Percentiles rank a stretch among this genome's conserved stretches.
Evolutionary conservation across 2,888 invertebrate species (phyloP).

Genomic region (Trichogramma evanescens): DNA sequence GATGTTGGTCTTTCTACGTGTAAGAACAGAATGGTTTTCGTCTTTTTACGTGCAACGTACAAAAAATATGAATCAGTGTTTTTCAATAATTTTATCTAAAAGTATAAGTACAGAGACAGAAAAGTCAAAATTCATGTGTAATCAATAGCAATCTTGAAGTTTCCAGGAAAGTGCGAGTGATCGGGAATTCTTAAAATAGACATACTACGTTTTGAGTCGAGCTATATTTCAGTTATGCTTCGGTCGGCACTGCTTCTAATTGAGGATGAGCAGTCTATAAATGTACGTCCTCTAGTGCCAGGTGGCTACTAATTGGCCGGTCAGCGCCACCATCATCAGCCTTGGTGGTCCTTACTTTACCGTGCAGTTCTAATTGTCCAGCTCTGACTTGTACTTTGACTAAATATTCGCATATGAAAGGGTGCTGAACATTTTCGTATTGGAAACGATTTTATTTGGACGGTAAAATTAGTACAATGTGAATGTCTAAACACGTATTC

Average conservation of each 20-base stretch:
- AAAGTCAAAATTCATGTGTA: too few relatives aligned
- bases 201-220: not conserved
- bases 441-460: too few relatives aligned
- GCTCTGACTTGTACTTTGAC: not conserved
- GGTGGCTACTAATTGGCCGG: constrained; percentile 24
- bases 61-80: not conserved
- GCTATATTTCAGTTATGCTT: constrained; percentile 6
- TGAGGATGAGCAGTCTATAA: constrained; percentile 12
- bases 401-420: too few relatives aligned
- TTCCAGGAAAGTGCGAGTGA: too few relatives aligned
- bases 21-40: not conserved
- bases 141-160: too few relatives aligned
- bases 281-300: not conserved
- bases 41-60: not conserved
- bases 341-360: constrained; percentile 14
- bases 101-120: not conserved
- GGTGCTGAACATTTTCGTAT: too few relatives aligned
- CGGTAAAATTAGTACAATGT: too few relatives aligned
- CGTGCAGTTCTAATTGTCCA: constrained; percentile 13
- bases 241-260: constrained; percentile 13
- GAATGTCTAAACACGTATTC: too few relatives aligned
- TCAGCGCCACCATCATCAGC: constrained; percentile 1
- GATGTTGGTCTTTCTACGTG: not conserved
- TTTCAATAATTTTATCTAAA: not conserved
- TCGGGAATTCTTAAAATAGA: constrained; percentile 1